Conservation (phyloP, 2,888 invertebrate species). For the Lepetodrilus schrolli region DNA sequence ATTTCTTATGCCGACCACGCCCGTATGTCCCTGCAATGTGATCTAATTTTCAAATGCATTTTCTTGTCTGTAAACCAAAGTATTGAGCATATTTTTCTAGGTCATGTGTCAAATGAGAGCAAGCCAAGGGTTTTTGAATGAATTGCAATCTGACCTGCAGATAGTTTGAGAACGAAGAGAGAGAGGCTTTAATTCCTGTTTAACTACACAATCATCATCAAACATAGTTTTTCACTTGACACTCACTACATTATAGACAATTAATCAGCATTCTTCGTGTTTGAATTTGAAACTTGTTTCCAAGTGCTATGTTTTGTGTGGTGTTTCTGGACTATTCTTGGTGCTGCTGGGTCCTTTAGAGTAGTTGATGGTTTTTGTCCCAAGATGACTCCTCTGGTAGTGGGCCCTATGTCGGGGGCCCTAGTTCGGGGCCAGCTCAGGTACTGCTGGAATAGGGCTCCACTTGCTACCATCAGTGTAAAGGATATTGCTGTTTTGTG, state of each 20-base stretch:
- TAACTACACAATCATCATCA: too few relatives aligned
- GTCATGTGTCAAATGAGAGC: conserved; percentile 26
- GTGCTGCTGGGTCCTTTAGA: conserved; percentile 5
- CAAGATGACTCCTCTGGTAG: neutral
- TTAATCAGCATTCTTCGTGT: conserved; percentile 21
- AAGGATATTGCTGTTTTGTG: neutral
- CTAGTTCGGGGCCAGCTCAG: neutral
- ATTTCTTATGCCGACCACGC: neutral
- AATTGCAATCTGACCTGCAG: neutral
- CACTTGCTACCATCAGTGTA: neutral
- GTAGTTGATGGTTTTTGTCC: neutral
- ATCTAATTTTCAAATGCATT: conserved; percentile 24
- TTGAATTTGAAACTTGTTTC: conserved; percentile 6
- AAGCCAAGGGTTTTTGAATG: conserved; percentile 20
- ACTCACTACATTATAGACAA: too few relatives aligned
- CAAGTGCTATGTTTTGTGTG: conserved; percentile 18
- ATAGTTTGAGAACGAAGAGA: neutral
- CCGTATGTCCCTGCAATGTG: conserved; percentile 3
- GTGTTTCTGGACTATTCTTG: neutral
- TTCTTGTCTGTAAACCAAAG: conserved; percentile 21
- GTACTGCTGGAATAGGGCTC: too few relatives aligned
- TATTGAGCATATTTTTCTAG: conserved; percentile 27
- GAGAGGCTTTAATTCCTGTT: neutral
- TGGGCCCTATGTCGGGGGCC: neutral
- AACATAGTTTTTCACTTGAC: too few relatives aligned